Evolutionary conservation across 1,140 invertebrate species (phyloP), one percentile per base, ranked within the genome.

Genomic region (Drosophila subpulchrella): DNA sequence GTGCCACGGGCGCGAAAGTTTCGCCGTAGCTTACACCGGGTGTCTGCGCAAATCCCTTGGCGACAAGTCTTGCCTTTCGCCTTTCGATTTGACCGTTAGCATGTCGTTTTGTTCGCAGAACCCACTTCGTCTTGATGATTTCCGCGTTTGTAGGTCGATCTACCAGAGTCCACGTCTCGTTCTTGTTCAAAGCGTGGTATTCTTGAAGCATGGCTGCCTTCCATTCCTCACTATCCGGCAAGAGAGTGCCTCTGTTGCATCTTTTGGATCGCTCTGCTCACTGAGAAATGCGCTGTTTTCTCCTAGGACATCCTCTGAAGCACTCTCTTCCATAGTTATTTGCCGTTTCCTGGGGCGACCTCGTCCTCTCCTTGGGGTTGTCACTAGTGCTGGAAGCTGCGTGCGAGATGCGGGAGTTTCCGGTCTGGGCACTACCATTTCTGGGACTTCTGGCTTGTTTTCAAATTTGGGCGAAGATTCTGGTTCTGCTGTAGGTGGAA

Each of bases 1-100:
- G 20, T 20, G 20, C 20, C 20, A 20, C 20, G 20, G 20, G 20
- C 20, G 20, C 20, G 20, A 1, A 20, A 20, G 91, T 93, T 71
- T 93, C 84, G 12, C 67, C 47, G 27, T 85, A 93, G 48, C 93
- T 92, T 7, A 92, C 73, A 6, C 93, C 93, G 5, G 81, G 27
- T 30, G 57, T 65, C 73, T 93, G 92, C 6, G 38, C 48, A 63
- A 79, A 93, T 7, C 93, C 93, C 80, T 89, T 86, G 5, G 78
- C 85, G 0, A 93, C 92, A 27, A 93, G 75, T 32, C 93, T 57
- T 30, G 68, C 83, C 56, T 56, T 56, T 42, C 54, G 54, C 24
- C 39, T 42, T 56, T 56, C 24, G n/a, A 32, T 42, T 15, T 17
- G 10, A 27, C 39, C 54, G 24, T 20, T 20, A 20, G 20, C 20